Evolutionary conservation across 92 coral and sea anemone species (phyloP), one percentile per base, ranked within the genome.

Genomic region (Siderastrea siderea): DNA sequence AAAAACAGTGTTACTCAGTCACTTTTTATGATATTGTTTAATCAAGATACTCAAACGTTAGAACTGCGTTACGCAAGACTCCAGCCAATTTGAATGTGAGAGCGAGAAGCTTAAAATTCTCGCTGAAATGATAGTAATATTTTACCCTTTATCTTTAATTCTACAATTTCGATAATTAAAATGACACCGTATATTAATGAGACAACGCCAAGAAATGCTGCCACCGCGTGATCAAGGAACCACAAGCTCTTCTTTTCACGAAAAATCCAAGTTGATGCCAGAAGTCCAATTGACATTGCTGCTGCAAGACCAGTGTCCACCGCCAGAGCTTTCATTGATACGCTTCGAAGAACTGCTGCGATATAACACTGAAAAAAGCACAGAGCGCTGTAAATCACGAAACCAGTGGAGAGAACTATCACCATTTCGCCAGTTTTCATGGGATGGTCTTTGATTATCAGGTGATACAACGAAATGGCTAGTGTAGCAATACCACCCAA

Each of bases 141-240:
- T 61, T 26, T 62, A 6, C 50, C 69, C 9, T 80, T 80, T 44
- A 78, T 57, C 52, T 75, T 58, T 13, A 73, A 68, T 49, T 68
- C 75, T 10, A 79, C 58, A 17, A 80, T 46, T 65, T 81, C 66
- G 17, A 80, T 4, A 17, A 67, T 59, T 13, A 95, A 73, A 60
- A 81, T 60, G 0, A 93, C 43, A 2, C 98, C 98, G 68, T 95
- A 95, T 3, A 75, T 55, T 57, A 72, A 67, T n/a, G 95, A 92
- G 46, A 90, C 62, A 53, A 61, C 69, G 3, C 98, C 98, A 6
- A 95, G 70, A 17, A 78, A 4, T 60, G 86, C 61, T 9, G 95
- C 98, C 0, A 95, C 86, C 0, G 83, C 86, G 68, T 95, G 98
- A 79, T 95, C 98, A 60, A 95, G 88, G 83, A 89, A 95, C 98